A percentile compares a stretch with the other conserved stretches of the same genome.
These are phyloP conservation scores for Leuciscus idus DNA, from an alignment of 2,113 vertebrate genomes.

Conservation along the genomic window DNA sequence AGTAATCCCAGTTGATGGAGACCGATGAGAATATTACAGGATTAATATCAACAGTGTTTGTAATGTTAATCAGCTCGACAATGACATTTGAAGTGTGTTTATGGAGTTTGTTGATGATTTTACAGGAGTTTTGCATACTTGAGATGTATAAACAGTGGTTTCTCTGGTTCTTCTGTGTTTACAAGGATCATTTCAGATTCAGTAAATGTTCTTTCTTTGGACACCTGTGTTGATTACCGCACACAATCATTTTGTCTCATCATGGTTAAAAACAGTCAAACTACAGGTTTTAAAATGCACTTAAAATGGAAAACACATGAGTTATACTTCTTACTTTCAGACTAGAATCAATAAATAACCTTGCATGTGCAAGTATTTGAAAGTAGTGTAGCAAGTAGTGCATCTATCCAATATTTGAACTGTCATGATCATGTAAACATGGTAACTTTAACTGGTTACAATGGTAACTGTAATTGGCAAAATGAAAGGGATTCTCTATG, in stretches of 20 bases:
- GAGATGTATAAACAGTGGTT: background rate
- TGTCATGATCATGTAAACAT: too few relatives aligned
- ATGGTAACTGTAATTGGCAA: too few relatives aligned
- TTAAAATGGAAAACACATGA: too few relatives aligned
- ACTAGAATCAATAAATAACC: too few relatives aligned
- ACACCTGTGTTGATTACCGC: background rate
- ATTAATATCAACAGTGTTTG: constrained; percentile 4
- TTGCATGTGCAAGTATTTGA: too few relatives aligned
- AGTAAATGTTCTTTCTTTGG: background rate
- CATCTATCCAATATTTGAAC: too few relatives aligned
- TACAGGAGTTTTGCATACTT: background rate
- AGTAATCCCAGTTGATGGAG: background rate
- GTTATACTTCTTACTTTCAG: too few relatives aligned
- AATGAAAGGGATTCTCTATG: too few relatives aligned
- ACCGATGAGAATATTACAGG: background rate
- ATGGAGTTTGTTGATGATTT: background rate
- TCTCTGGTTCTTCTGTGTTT: background rate
- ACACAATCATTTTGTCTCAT: background rate
- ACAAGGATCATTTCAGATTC: background rate
- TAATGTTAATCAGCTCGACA: background rate
- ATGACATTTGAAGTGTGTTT: background rate
- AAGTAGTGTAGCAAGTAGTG: too few relatives aligned
- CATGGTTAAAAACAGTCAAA: background rate
- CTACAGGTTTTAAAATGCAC: background rate
- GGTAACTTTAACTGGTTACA: too few relatives aligned